phyloP scores from a whole-genome alignment of 2,888 invertebrate species.

The Nipponacmea schrenckii region DNA sequence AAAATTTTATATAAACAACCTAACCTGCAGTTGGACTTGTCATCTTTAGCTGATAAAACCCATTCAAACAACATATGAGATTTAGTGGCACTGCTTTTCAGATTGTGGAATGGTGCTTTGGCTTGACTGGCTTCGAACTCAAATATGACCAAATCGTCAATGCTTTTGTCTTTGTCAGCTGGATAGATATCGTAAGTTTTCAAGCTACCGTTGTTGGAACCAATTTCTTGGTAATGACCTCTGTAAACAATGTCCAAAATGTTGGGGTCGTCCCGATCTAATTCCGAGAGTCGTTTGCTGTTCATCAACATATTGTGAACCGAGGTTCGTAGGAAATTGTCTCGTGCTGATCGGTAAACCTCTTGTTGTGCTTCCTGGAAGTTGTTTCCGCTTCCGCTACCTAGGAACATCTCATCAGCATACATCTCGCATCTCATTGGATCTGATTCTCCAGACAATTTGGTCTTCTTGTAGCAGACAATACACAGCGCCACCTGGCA shows the following conservation, averaged over 20 bases:
- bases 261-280: neutral
- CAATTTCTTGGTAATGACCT: constrained; percentile 4
- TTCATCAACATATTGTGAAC: neutral
- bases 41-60: constrained; percentile 2
- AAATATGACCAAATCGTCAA: neutral
- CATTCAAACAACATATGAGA: neutral
- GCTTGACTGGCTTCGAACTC: neutral
- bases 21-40: neutral
- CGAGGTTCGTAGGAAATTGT: neutral
- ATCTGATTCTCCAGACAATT: neutral
- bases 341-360: neutral
- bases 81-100: neutral
- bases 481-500: neutral
- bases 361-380: neutral
- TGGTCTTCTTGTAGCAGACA: neutral
- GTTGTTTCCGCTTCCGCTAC: neutral
- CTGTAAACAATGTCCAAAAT: neutral
- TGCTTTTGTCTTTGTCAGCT: neutral
- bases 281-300: neutral
- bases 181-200: neutral
- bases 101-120: neutral
- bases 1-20: too few relatives aligned
- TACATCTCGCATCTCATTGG: constrained; percentile 3
- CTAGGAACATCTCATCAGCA: neutral
- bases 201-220: neutral